Evolutionary conservation across 2,113 vertebrate species (phyloP).

Genomic region (Ophthalmotilapia sp.): DNA sequence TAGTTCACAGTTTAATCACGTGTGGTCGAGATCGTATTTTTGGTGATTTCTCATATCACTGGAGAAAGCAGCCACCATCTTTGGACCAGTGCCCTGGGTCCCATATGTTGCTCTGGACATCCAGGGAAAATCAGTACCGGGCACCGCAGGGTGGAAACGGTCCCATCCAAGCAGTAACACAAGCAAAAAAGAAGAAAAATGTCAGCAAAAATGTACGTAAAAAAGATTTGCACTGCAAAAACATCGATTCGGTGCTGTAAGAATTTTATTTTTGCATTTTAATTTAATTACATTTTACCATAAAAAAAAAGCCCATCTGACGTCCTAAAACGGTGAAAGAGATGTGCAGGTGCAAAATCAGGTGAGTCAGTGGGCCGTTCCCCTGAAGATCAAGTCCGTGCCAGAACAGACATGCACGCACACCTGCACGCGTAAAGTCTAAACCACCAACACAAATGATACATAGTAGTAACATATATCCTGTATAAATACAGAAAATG

Average conservation of each 20-base stretch:
- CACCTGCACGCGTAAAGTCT: neutral
- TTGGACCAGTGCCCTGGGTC: constrained; percentile 63
- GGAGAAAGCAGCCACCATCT: constrained; percentile 1
- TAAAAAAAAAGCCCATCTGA: neutral
- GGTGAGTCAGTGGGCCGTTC: constrained; percentile 15
- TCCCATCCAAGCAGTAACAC: constrained; percentile 17
- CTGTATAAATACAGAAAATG: neutral
- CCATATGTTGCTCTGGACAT: constrained; percentile 61
- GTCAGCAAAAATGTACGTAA: neutral
- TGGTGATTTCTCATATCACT: constrained; percentile 22
- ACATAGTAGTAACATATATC: neutral
- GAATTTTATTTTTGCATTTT: neutral
- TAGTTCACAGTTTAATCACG: neutral
- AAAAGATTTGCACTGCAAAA: neutral
- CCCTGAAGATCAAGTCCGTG: neutral
- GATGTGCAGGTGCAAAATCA: constrained; percentile 26
- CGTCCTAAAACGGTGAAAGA: neutral
- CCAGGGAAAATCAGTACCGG: constrained; percentile 55
- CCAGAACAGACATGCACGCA: neutral
- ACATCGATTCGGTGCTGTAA: neutral
- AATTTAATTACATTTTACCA: neutral
- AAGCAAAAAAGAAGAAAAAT: neutral
- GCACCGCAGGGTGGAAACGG: constrained; percentile 17
- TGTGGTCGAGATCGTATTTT: neutral
- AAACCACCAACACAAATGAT: neutral